Evolutionary conservation across 2,797 vertebrate species (phyloP).

Genomic region (Numenius phaeopus): DNA sequence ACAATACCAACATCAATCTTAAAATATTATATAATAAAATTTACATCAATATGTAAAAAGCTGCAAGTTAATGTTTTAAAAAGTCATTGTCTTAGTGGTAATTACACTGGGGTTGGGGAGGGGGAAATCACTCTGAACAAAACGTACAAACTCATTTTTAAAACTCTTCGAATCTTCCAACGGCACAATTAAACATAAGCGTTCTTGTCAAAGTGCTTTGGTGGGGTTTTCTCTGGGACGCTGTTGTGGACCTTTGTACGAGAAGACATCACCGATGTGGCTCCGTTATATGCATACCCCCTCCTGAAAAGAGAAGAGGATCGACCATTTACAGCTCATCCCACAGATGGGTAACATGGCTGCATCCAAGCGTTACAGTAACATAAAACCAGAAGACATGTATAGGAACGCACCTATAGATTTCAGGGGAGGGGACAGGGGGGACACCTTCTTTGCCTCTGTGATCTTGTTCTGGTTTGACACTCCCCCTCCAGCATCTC

Average conservation of each 20-base stretch:
- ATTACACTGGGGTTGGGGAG: background rate
- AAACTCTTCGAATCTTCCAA: background rate
- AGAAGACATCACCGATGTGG: constrained; percentile 84
- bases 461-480: background rate
- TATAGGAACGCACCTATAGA: background rate
- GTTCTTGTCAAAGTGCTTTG: constrained; percentile 95
- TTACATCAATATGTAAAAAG: constrained; percentile 68
- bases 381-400: background rate
- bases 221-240: constrained; percentile 80
- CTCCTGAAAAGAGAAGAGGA: constrained; percentile 72
- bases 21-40: constrained; percentile 69
- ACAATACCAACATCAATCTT: constrained; percentile 70
- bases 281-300: constrained; percentile 82
- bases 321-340: background rate
- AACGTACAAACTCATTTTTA: constrained; percentile 39
- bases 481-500: background rate
- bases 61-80: constrained; percentile 73
- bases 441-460: background rate
- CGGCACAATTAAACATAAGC: constrained; percentile 86
- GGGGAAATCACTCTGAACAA: constrained; percentile 56
- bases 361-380: background rate
- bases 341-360: background rate
- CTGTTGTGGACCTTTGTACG: constrained; percentile 80
- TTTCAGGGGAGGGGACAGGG: background rate
- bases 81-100: constrained; percentile 59